phyloP scores from a whole-genome alignment of 2,888 invertebrate species.

The Stenolophus ochropezus region DNA sequence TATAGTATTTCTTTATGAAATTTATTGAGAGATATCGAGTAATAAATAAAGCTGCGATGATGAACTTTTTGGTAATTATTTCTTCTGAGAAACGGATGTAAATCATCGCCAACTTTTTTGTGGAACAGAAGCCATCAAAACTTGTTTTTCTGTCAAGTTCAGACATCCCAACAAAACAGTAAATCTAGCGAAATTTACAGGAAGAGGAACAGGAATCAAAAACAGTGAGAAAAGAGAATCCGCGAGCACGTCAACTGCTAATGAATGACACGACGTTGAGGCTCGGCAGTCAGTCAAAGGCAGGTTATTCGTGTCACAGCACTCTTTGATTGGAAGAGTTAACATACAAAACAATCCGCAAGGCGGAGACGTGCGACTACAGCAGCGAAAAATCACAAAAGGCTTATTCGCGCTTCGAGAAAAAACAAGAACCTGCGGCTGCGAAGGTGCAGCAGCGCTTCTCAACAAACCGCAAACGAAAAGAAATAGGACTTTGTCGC shows the following conservation, averaged over 20 bases:
- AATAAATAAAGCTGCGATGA: too few species aligned
- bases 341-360: slow-evolving; percentile 50
- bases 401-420: slow-evolving; percentile 5
- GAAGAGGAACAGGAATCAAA: slow-evolving; percentile 30
- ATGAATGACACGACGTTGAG: slow-evolving; percentile 19
- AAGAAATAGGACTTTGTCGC: not conserved
- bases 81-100: not conserved
- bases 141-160: slow-evolving; percentile 25
- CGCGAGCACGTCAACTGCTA: slow-evolving; percentile 20
- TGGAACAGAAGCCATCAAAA: not conserved
- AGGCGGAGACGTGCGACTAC: slow-evolving; percentile 1
- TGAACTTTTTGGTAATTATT: too few species aligned
- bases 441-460: not conserved
- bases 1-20: too few species aligned
- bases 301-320: slow-evolving; percentile 36
- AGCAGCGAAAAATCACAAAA: slow-evolving; percentile 49
- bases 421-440: not conserved
- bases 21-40: too few species aligned
- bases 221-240: slow-evolving; percentile 18
- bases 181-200: slow-evolving; percentile 35
- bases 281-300: slow-evolving; percentile 37
- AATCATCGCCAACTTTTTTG: not conserved
- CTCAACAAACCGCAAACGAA: not conserved
- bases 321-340: slow-evolving; percentile 48
- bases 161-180: slow-evolving; percentile 19